Percentiles rank a stretch among this genome's conserved stretches.
phyloP scores from a whole-genome alignment of 2,113 vertebrate genomes.

The Ascaphus truei region DNA sequence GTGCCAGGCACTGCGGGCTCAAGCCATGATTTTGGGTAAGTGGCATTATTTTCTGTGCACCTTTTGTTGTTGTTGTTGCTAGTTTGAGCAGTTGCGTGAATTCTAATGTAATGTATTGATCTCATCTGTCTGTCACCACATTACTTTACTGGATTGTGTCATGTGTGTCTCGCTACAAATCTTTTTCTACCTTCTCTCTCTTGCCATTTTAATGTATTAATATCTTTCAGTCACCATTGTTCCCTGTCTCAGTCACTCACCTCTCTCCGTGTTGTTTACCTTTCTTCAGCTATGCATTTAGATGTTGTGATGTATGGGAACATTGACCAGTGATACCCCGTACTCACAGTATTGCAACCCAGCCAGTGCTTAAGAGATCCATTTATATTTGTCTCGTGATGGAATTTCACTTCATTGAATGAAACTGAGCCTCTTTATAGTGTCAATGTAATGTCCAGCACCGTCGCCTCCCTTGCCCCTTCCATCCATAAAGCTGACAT shows the following conservation, averaged over 20 bases:
- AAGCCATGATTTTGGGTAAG: conserved; percentile 44
- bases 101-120: conserved; percentile 3
- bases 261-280: not conserved
- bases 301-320: not conserved
- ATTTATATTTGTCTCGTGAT: not conserved
- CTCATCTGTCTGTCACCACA: not conserved
- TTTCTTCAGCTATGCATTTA: not conserved
- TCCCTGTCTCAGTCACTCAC: not conserved
- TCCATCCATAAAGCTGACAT: not conserved
- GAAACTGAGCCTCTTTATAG: not conserved
- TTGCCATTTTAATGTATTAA: not conserved
- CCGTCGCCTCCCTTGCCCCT: not conserved
- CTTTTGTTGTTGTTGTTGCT: conserved; percentile 2
- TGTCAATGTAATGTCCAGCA: not conserved
- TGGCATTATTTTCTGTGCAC: not conserved
- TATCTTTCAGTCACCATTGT: no score
- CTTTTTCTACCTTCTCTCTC: not conserved
- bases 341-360: not conserved
- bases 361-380: not conserved
- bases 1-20: conserved; percentile 1
- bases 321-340: not conserved
- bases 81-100: not conserved
- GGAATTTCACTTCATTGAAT: not conserved
- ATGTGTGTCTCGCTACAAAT: not conserved
- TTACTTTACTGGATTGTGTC: conserved; percentile 8